Evolutionary conservation across 1,140 invertebrate genomes (phyloP).

Genomic region (Brachionus plicatilis): DNA sequence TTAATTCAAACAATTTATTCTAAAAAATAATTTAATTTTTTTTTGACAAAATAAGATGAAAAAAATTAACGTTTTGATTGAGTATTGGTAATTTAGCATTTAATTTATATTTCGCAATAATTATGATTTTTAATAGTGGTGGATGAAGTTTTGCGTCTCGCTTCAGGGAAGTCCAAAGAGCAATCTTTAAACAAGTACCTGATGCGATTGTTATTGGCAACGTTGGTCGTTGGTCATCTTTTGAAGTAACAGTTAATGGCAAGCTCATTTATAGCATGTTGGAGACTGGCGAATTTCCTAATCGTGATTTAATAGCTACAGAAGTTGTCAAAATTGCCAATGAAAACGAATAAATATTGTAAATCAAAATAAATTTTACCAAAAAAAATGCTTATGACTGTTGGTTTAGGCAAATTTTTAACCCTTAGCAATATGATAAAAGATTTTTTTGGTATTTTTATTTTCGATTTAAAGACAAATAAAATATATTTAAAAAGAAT

Average conservation of each 20-base stretch:
- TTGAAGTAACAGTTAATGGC: constrained; percentile 5
- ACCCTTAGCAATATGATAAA: not conserved
- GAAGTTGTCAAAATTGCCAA: not conserved
- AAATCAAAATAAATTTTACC: not conserved
- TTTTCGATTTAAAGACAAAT: not conserved
- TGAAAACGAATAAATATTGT: not conserved
- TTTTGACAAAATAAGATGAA: not conserved
- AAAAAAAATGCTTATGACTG: not conserved
- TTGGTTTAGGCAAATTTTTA: not conserved
- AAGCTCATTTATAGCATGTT: constrained; percentile 13
- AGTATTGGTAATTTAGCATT: not conserved
- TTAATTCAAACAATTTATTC: not conserved
- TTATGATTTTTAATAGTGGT: not conserved
- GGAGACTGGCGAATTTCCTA: constrained; percentile 14
- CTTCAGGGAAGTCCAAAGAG: not conserved
- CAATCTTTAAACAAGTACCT: constrained; percentile 10
- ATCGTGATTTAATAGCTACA: not conserved
- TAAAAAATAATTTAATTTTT: not conserved
- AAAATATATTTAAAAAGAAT: too few relatives aligned
- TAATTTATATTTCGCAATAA: too few relatives aligned
- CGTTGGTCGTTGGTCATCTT: constrained; percentile 29
- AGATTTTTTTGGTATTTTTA: not conserved
- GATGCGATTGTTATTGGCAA: not conserved
- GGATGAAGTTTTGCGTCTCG: constrained; percentile 1
- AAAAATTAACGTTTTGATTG: not conserved